Conservation (phyloP, 2,888 invertebrate species). For the Tetranychus piercei region DNA sequence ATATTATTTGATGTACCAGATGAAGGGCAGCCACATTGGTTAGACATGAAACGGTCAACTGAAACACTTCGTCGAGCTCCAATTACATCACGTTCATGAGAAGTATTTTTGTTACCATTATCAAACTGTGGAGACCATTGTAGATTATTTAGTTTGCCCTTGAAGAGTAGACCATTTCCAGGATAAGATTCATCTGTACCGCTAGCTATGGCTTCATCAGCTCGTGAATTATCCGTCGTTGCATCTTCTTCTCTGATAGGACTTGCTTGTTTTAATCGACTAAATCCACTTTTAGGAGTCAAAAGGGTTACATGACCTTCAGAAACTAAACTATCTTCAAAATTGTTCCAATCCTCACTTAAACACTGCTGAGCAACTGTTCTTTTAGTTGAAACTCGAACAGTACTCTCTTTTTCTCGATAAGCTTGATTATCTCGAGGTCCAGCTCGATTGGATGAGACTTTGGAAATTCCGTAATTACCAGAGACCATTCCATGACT, state of each 20-base stretch:
- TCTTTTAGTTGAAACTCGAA: background rate
- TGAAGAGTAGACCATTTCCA: background rate
- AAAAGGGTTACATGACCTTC: conserved; percentile 20
- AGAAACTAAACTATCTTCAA: conserved; percentile 26
- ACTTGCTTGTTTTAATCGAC: conserved; percentile 21
- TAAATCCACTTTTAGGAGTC: conserved; percentile 20
- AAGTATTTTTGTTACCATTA: background rate
- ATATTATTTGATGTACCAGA: background rate
- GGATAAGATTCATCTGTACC: background rate
- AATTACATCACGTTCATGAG: background rate
- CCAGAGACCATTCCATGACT: background rate
- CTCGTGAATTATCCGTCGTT: background rate
- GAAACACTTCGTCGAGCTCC: background rate
- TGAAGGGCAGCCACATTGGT: background rate
- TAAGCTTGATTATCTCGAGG: background rate
- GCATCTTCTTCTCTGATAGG: conserved; percentile 27
- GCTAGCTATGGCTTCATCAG: background rate
- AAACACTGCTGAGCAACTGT: background rate
- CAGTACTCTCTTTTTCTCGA: background rate
- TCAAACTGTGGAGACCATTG: background rate
- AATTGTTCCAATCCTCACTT: conserved; percentile 10
- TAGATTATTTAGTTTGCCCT: background rate
- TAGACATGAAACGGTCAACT: background rate
- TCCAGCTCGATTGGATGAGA: background rate
- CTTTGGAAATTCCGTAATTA: background rate